Base-by-base conservation (phyloP, 2,113 vertebrate species). In the Nicator chloris region DNA sequence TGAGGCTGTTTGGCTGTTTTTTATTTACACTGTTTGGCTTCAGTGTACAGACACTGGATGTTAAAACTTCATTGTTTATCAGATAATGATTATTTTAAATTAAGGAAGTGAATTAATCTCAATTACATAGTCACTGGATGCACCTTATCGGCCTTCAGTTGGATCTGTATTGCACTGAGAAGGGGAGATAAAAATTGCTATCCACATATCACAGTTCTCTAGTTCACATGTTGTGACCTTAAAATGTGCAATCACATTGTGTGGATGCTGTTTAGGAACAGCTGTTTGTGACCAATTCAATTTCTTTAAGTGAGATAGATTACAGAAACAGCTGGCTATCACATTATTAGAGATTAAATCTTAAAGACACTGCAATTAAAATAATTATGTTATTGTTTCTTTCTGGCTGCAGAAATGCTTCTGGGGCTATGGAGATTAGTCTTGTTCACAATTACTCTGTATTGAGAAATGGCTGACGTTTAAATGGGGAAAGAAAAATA, bases 251-350 rank as follows among this genome's bases (percentile, higher is more conserved):
- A 31, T 92, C 53, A 15, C 1, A 1, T 88, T 68, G 37, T 68
- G 80, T 86, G 35, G n/a, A 28, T 94, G 53, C 80, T 75, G 30
- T 86, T 94, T 68, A 57, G 59, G 85, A 94, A 69, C 94, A 97
- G 92, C 92, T 96, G 93, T 92, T 95, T 86, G 82, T 3, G 3
- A 96, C 86, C 82, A 94, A n/a, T 95, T 94, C 82, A 78, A 92
- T 96, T 97, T 93, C 88, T 95, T 96, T 92, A 94, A 96, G 92
- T 92, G 96, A 93, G 82, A 94, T 79, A 94, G 88, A 97, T 86
- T 90, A 49, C 53, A 79, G 70, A 92, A 96, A 86, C 95, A 96
- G 82, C 96, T 96, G 94, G 80, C 95, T 94, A 88, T 92, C 76
- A 59, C 72, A 68, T 96, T 96, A 95, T 93, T 96, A 96, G 88